phyloP scores from a whole-genome alignment of 2,113 vertebrate species.

The Campylomormyrus numenius region DNA sequence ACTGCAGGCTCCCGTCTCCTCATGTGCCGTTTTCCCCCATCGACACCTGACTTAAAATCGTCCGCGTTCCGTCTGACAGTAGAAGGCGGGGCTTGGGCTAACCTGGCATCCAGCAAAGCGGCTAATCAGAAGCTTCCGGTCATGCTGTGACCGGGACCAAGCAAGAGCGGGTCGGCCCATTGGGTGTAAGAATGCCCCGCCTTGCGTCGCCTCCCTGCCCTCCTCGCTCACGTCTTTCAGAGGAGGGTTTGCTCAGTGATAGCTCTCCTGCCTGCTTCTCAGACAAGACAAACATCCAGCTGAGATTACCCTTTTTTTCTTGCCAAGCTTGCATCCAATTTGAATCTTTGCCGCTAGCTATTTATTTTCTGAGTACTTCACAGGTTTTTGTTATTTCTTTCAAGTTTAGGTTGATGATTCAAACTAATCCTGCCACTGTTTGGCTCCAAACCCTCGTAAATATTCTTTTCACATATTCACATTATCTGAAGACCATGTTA shows the following conservation, averaged over 20 bases:
- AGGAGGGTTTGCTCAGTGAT: conserved; percentile 27
- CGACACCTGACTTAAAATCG: background rate
- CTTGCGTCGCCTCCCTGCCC: background rate
- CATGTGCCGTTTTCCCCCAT: background rate
- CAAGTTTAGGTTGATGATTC: conserved; percentile 13
- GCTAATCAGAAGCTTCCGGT: background rate
- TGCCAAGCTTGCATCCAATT: conserved; percentile 39
- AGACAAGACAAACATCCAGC: conserved; percentile 28
- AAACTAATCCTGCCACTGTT: conserved; percentile 3
- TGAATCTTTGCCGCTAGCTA: conserved; percentile 33
- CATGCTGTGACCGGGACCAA: background rate
- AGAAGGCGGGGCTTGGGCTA: background rate
- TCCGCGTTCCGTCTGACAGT: background rate
- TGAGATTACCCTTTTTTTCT: conserved; percentile 24
- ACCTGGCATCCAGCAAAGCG: background rate
- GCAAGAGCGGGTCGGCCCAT: background rate
- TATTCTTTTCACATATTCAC: background rate
- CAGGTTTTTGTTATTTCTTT: conserved; percentile 25
- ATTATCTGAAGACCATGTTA: background rate
- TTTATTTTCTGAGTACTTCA: conserved; percentile 35
- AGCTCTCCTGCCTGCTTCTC: conserved; percentile 18
- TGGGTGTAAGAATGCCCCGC: background rate
- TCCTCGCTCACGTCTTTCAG: conserved; percentile 25
- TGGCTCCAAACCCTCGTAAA: background rate
- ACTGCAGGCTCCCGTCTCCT: background rate